Percentiles rank a stretch among this genome's conserved stretches.
Conservation (phyloP, 2,888 invertebrate species). For the Pseudococcus viburni region DNA sequence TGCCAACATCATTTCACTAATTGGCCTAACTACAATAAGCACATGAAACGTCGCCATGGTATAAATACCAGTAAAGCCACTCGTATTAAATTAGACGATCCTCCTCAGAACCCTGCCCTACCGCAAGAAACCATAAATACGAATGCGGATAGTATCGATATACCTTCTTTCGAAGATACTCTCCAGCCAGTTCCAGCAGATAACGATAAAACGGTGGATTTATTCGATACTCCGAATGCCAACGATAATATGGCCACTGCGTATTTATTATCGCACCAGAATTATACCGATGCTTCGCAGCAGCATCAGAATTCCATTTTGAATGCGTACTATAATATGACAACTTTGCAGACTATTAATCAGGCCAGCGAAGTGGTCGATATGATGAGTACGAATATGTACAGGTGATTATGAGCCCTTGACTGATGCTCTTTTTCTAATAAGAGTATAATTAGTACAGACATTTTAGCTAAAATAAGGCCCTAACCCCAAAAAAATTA, state of each 20-base stretch:
- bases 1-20: conserved; percentile 84
- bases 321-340: conserved; percentile 60
- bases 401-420: not conserved
- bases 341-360: conserved; percentile 46
- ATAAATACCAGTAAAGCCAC: conserved; percentile 69
- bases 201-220: conserved; percentile 49
- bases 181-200: conserved; percentile 30
- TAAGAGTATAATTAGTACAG: not conserved
- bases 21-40: conserved; percentile 88
- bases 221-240: conserved; percentile 37
- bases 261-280: conserved; percentile 41
- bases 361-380: conserved; percentile 26
- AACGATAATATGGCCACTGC: conserved; percentile 15
- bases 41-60: conserved; percentile 82
- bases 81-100: conserved; percentile 65
- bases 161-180: conserved; percentile 61
- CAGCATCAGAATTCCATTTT: not conserved
- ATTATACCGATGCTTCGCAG: not conserved
- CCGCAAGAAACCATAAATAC: not conserved
- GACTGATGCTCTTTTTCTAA: no score
- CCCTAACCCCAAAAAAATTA: no score
- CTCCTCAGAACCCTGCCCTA: not conserved
- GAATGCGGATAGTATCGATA: conserved; percentile 1
- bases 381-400: conserved; percentile 48
- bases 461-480: no score